Conservation (phyloP, 2,888 invertebrate species). For the Eupithecia abbreviata region DNA sequence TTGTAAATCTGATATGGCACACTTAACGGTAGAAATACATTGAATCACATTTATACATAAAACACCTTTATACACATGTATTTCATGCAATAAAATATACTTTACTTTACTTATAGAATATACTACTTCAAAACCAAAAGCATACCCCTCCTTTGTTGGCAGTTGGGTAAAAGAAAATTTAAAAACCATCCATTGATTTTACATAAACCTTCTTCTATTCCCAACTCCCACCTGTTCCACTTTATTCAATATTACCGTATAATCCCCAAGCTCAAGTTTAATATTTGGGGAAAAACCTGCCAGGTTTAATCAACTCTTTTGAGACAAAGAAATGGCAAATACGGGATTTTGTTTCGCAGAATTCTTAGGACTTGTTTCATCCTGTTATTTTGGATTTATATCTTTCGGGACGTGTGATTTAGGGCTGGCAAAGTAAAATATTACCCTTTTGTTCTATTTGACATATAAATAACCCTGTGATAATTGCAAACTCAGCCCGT, state of each 20-base stretch:
- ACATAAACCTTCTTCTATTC: neutral
- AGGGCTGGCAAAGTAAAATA: neutral
- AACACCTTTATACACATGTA: no score
- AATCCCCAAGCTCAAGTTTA: constrained; percentile 7
- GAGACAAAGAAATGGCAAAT: neutral
- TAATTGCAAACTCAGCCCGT: no score
- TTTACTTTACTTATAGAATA: no score
- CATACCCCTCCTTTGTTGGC: neutral
- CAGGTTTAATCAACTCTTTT: constrained; percentile 24
- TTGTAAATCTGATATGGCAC: no score
- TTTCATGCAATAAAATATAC: no score
- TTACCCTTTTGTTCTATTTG: neutral
- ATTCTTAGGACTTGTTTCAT: constrained; percentile 12
- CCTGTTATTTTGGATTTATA: constrained; percentile 5
- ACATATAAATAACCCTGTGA: no score
- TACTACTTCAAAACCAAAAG: no score
- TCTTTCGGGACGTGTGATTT: neutral
- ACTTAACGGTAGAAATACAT: no score
- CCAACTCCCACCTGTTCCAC: neutral
- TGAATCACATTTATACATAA: no score
- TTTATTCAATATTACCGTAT: neutral
- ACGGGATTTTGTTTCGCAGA: constrained; percentile 13
- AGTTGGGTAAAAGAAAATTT: neutral
- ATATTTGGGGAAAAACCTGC: constrained; percentile 14
- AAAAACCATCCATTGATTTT: neutral